These are phyloP conservation scores for Anguilla marmorata DNA, from an alignment of 2,797 vertebrate species.

Conservation along the genomic window DNA sequence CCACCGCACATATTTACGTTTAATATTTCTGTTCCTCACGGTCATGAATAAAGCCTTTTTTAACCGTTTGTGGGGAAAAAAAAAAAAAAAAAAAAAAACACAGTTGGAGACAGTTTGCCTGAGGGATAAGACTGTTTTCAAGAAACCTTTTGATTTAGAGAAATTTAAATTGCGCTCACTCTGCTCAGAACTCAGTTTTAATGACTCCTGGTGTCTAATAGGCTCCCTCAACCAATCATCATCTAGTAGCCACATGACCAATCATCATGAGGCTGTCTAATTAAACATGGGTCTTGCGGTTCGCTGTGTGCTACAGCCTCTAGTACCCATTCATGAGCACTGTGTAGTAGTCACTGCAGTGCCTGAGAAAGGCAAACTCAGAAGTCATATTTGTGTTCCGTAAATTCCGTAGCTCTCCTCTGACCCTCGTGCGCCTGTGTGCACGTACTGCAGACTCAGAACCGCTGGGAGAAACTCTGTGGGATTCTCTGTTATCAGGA, in stretches of 20 bases:
- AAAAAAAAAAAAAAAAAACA: background rate
- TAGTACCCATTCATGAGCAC: conserved; percentile 8
- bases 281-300: conserved; percentile 23
- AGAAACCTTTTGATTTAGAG: conserved; percentile 12
- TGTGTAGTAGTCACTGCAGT: background rate
- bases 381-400: background rate
- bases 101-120: background rate
- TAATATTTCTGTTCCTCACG: conserved; percentile 22
- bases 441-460: conserved; percentile 8
- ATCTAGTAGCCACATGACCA: background rate
- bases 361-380: background rate
- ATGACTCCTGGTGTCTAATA: conserved; percentile 7
- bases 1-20: background rate
- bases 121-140: conserved; percentile 12
- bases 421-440: no score
- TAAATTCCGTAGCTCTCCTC: no score
- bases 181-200: conserved; percentile 7
- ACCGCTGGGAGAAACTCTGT: background rate
- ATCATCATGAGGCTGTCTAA: conserved; percentile 11
- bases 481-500: conserved; percentile 22
- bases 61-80: background rate
- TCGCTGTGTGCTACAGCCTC: conserved; percentile 4
- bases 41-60: conserved; percentile 33
- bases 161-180: background rate
- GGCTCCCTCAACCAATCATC: background rate